Percentiles rank a stretch among this genome's conserved stretches.
Evolutionary conservation across 1,140 invertebrate genomes (phyloP).

Genomic region (Cherax destructor): DNA sequence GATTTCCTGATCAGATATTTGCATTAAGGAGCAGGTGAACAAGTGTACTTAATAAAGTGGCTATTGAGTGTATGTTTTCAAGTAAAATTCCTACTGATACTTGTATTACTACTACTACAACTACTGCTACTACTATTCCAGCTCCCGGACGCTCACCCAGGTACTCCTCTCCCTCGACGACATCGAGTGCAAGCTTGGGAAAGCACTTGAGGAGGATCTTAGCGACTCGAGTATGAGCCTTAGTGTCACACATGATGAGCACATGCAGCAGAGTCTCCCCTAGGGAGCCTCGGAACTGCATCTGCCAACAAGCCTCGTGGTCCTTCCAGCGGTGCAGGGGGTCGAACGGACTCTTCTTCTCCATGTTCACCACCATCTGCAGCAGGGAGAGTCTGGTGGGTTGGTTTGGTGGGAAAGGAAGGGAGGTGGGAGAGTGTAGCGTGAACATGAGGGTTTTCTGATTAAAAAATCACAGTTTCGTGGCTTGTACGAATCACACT

Average conservation of each 20-base stretch:
- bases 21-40: too few species aligned
- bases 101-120: background rate
- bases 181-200: conserved; percentile 92
- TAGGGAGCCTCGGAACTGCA: conserved; percentile 94
- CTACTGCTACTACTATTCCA: background rate
- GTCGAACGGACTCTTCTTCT: conserved; percentile 87
- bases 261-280: conserved; percentile 97
- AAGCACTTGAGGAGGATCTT: conserved; percentile 93
- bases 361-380: conserved; percentile 87
- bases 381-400: conserved; percentile 4
- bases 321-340: conserved; percentile 90
- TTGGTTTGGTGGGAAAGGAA: too few species aligned
- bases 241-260: conserved; percentile 95
- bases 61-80: background rate
- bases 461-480: too few species aligned
- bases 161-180: conserved; percentile 98
- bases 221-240: conserved; percentile 88
- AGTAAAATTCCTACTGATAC: background rate
- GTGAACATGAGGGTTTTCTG: too few species aligned
- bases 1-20: background rate
- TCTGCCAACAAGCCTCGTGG: conserved; percentile 97
- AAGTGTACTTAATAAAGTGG: too few species aligned
- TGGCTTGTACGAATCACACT: too few species aligned
- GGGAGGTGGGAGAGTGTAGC: too few species aligned
- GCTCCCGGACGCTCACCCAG: conserved; percentile 81